These are phyloP conservation scores for Mystacornis crossleyi DNA, from an alignment of 2,113 vertebrate species.

Conservation along the genomic window DNA sequence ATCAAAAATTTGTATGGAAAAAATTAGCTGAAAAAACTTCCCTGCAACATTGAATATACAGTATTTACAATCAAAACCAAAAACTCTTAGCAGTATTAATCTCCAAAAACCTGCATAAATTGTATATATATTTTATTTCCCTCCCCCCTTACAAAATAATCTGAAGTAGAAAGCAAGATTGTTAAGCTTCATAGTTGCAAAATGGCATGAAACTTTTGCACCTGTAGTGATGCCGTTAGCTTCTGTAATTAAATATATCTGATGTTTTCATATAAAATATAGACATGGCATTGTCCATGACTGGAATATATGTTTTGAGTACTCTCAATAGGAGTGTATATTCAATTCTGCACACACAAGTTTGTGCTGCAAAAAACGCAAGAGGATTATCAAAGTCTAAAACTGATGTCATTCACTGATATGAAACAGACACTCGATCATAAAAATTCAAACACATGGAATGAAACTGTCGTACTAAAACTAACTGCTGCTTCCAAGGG, in stretches of 20 bases:
- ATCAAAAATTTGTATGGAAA: slow-evolving; percentile 82
- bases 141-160: slow-evolving; percentile 68
- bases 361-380: slow-evolving; percentile 52
- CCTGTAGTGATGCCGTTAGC: slow-evolving; percentile 29
- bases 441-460: slow-evolving; percentile 58
- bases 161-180: slow-evolving; percentile 70
- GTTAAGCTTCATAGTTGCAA: slow-evolving; percentile 43
- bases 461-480: slow-evolving; percentile 67
- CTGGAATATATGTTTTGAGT: slow-evolving; percentile 2
- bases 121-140: slow-evolving; percentile 61
- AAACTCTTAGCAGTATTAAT: slow-evolving; percentile 69
- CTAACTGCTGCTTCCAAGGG: slow-evolving; percentile 55
- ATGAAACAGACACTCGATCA: slow-evolving; percentile 35
- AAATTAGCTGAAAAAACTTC: slow-evolving; percentile 76
- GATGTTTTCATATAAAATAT: slow-evolving; percentile 50
- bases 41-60: slow-evolving; percentile 80
- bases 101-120: slow-evolving; percentile 67
- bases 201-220: slow-evolving; percentile 57
- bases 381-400: slow-evolving; percentile 14
- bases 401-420: background rate
- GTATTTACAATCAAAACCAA: slow-evolving; percentile 80
- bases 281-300: slow-evolving; percentile 28
- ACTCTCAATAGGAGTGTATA: slow-evolving; percentile 56
- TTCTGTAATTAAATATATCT: slow-evolving; percentile 48
- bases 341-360: slow-evolving; percentile 55